Evolutionary conservation across 2,888 invertebrate species (phyloP).

Genomic region (Dione vanillae): DNA sequence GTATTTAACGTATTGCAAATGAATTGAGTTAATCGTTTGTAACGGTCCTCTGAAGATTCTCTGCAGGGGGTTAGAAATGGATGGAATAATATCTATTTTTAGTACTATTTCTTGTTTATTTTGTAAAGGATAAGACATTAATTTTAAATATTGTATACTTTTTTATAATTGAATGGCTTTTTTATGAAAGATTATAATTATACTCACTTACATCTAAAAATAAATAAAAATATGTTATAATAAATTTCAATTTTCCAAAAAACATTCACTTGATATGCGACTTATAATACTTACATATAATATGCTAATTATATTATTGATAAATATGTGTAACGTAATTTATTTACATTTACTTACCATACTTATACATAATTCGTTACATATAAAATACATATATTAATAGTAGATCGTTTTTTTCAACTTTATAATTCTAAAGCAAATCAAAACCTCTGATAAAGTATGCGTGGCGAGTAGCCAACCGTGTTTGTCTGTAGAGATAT

Average conservation of each 20-base stretch:
- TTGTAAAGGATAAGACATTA: not conserved
- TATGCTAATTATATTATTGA: no score
- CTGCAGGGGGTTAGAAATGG: conserved; percentile 33
- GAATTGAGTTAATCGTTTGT: conserved; percentile 74
- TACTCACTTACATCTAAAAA: no score
- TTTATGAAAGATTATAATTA: no score
- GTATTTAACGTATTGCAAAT: conserved; percentile 63
- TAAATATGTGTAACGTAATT: not conserved
- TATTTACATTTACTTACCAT: not conserved
- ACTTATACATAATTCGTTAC: no score
- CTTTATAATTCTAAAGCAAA: not conserved
- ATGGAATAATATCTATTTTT: conserved; percentile 39
- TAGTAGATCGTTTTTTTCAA: not conserved
- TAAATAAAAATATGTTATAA: no score
- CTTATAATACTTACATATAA: no score
- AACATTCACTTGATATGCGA: no score
- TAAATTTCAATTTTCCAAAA: no score
- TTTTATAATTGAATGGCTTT: no score
- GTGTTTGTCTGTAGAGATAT: conserved; percentile 47
- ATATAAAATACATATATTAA: no score
- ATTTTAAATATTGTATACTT: not conserved
- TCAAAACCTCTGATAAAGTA: conserved; percentile 24
- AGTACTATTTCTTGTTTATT: conserved; percentile 24
- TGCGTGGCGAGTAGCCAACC: conserved; percentile 50
- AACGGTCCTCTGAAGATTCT: conserved; percentile 46